Evolutionary conservation across 2,113 vertebrate species (phyloP).

Genomic region (Periophthalmus modestus): DNA sequence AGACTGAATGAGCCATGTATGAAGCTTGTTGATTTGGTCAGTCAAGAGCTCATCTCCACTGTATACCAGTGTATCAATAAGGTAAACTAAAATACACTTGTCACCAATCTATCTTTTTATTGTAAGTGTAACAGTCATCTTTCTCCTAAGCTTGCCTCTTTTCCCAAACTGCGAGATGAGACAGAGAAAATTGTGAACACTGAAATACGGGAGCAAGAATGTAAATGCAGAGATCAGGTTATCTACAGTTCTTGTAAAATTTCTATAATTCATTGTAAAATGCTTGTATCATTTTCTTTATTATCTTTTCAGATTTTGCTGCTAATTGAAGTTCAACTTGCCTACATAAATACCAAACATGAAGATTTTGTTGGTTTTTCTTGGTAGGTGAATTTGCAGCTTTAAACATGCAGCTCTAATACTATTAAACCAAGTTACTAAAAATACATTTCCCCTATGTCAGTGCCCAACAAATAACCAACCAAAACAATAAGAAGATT

Average conservation of each 20-base stretch:
- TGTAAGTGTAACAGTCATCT: not conserved
- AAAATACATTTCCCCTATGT: not conserved
- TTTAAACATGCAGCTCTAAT: not conserved
- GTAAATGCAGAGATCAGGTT: slow-evolving; percentile 90
- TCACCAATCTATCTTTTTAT: not conserved
- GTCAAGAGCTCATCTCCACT: slow-evolving; percentile 87
- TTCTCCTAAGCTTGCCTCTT: slow-evolving; percentile 82
- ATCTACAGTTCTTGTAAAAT: slow-evolving; percentile 20
- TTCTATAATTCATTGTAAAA: not conserved
- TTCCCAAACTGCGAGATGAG: slow-evolving; percentile 87
- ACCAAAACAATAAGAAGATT: slow-evolving; percentile 82
- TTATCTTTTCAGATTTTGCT: slow-evolving; percentile 80
- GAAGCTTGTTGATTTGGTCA: slow-evolving; percentile 90
- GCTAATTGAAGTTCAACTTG: slow-evolving; percentile 89
- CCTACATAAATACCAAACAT: slow-evolving; percentile 95
- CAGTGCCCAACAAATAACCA: slow-evolving; percentile 86
- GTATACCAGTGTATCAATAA: slow-evolving; percentile 88
- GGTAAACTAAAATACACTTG: slow-evolving; percentile 70
- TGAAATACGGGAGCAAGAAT: slow-evolving; percentile 88
- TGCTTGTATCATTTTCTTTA: not conserved
- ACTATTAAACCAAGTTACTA: not conserved
- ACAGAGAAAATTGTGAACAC: slow-evolving; percentile 88
- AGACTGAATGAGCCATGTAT: slow-evolving; percentile 89
- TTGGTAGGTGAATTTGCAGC: slow-evolving; percentile 79
- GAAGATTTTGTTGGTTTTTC: slow-evolving; percentile 94